Conservation (phyloP, 2,113 vertebrate genomes). For the Cryptoleucopteryx plumbea region DNA sequence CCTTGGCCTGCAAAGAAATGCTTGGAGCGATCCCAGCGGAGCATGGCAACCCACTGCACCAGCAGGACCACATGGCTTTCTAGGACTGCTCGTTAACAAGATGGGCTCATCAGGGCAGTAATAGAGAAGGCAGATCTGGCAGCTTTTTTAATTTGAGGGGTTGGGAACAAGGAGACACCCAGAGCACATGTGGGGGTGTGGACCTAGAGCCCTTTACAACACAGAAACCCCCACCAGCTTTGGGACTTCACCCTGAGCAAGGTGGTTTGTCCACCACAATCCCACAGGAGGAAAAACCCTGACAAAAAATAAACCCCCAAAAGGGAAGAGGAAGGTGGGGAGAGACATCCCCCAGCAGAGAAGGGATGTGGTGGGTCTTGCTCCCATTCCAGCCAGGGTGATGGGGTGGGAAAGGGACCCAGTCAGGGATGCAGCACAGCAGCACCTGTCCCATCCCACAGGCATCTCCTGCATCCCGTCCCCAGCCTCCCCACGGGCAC, state of each 20-base stretch:
- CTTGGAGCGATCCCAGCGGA: background rate
- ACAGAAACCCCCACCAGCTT: background rate
- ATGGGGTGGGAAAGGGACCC: background rate
- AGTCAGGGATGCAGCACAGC: background rate
- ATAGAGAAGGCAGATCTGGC: background rate
- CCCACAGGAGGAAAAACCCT: background rate
- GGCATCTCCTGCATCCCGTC: background rate
- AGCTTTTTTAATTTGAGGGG: background rate
- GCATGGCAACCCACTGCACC: background rate
- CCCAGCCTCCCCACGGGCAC: background rate
- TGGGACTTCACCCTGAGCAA: background rate
- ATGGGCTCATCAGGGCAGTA: background rate
- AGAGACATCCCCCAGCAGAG: background rate
- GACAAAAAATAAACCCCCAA: background rate
- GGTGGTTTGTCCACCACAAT: background rate
- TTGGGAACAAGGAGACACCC: background rate
- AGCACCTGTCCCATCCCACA: background rate
- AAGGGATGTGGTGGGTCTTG: background rate
- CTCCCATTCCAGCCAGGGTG: background rate
- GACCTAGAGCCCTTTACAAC: background rate
- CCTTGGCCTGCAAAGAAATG: slow-evolving; percentile 83
- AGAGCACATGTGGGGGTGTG: fast-evolving
- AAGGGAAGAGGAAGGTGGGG: background rate
- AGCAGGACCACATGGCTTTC: fast-evolving
- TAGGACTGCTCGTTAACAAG: background rate